Evolutionary conservation across 2,888 invertebrate species (phyloP).

Genomic region (Anaspis maculata): DNA sequence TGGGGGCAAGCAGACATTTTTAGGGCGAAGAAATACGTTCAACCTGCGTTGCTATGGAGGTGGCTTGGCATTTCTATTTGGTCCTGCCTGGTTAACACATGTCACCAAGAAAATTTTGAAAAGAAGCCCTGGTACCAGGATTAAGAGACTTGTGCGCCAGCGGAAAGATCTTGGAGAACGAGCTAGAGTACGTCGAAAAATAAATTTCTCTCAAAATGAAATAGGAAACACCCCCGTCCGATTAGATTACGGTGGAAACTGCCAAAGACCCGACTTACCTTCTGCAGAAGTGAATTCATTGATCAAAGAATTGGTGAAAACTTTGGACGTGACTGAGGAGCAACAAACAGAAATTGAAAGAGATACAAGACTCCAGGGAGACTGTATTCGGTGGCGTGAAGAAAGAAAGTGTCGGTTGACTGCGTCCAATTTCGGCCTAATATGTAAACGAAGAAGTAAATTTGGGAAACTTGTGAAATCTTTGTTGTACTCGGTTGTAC

Average conservation of each 20-base stretch:
- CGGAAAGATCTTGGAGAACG: background rate
- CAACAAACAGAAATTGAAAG: constrained; percentile 1
- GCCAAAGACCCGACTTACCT: constrained; percentile 1
- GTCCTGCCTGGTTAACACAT: background rate
- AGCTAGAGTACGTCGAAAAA: background rate
- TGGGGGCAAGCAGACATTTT: constrained; percentile 1
- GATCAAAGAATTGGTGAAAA: background rate
- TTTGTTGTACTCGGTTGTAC: background rate
- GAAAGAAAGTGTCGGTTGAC: background rate
- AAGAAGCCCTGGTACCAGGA: too few relatives aligned
- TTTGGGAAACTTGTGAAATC: background rate
- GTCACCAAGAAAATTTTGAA: background rate
- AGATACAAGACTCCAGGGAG: background rate
- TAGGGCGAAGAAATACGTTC: background rate
- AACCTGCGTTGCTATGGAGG: background rate
- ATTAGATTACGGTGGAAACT: background rate
- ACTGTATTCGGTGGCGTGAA: background rate
- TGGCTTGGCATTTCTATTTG: background rate
- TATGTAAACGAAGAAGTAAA: background rate
- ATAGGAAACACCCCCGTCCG: background rate
- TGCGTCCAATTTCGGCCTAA: constrained; percentile 1
- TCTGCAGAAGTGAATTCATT: background rate
- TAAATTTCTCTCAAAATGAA: background rate
- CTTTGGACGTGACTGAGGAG: background rate
- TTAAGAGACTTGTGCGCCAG: background rate